Base-by-base conservation (phyloP, 2,113 vertebrate genomes). In the Anolis carolinensis region DNA sequence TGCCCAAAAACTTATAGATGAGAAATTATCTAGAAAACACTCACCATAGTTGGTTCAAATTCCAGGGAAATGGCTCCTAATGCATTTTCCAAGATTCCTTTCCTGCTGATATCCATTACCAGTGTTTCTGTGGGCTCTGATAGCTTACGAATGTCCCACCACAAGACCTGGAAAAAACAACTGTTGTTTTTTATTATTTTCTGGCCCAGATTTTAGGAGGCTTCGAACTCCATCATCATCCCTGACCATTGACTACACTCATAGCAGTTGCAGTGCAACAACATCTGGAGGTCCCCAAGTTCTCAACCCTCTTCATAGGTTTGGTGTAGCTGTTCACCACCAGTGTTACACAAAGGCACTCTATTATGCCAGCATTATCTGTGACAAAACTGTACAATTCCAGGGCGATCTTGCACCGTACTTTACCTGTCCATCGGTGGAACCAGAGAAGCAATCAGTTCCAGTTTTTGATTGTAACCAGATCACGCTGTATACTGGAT, bases 401-500 rank as follows among this genome's bases (percentile, higher is more conserved):
- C 23, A 18, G 55, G 62, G 2, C 18, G 0, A 10, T 20, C 7
- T 36, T 7, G 6, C 5, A 79, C 44, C 23, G 80, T 55, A 67
- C 59, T 16, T 93, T 90, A 97, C 95, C 96, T 96, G 95, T 25
- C 94, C 95, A 0, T 96, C 95, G 0, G 94, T 96, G 90, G 96
- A 97, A 2, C 97, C 97, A 0, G 99, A 98, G 95, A 99, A 98
- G 71, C 95, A 96, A 34, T 99, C 98, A 0, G 97, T 99, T 91
- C 98, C 98, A 0, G 98, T 98, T 94, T 99, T 99, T 59, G 98
- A 99, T 92, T 98, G 98, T 76, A 99, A 90, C 98, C 99, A 99
- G 95, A 97, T 95, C 30, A 95, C 94, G 86, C 98, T 97, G 0
- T 99, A 99, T 88, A 98, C 98, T 0, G 98, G 98, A 90, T 99